Base-by-base conservation (phyloP, 2,888 invertebrate species). In the Rhogogaster chlorosoma region DNA sequence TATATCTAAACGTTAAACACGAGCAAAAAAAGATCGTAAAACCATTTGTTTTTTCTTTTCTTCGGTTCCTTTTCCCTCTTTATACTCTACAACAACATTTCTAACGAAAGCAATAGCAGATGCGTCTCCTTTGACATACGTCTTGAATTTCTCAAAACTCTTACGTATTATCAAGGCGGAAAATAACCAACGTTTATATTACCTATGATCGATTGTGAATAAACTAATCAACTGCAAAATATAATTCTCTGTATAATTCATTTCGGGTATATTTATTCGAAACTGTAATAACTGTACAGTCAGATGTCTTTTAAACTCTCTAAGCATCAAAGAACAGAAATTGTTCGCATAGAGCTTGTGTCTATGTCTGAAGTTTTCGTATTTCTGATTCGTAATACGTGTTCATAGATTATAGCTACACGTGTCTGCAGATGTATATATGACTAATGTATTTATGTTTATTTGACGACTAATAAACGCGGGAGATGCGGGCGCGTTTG, bases 401-500 rank as follows among this genome's bases (percentile, higher is more conserved):
- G 61, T 9, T 10, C 10, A 22, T 61, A n/a, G 22, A 9, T 61
- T 9, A 15, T 18, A 67, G 3, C 7, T 67, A 32, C 29, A 32
- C 18, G 18, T 67, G 32, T 32, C 12, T 32, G 7, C 22, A 6
- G 22, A 26, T 15, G 7, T 67, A 32, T 67, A 15, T 64, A 4
- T 64, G n/a, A n/a, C 4, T 64, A 29, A 4, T 22, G 22, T 10
- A 26, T 61, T 26, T 10, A 61, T 12, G 61, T 61, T 61, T 61
- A 61, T 61, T 61, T 61, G 22, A 61, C 61, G 61, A 61, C 61
- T 61, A 61, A 61, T 61, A 61, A 61, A 61, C 61, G 61, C 61
- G 61, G 61, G 42, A 22, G 71, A 73, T 73, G 71, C 71, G 71
- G 71, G 71, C 42, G 22, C 22, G 71, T 77, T 77, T 53, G 42